Conservation (phyloP, 2,113 vertebrate species). For the Guaruba guarouba region DNA sequence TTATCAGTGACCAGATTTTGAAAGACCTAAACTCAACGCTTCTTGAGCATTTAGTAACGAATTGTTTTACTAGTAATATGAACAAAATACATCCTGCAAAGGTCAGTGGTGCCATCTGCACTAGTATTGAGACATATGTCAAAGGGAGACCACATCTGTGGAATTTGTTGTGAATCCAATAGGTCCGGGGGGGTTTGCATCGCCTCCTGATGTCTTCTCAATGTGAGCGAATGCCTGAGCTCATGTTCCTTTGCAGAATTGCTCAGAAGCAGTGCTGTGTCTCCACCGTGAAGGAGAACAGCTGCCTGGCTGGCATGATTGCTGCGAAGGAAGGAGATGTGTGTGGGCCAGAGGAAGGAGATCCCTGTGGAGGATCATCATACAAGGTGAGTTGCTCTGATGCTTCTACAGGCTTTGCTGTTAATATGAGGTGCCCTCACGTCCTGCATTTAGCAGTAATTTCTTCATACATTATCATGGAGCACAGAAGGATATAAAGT, state of each 20-base stretch:
- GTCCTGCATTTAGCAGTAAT: not conserved
- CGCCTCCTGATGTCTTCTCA: not conserved
- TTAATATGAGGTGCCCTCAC: not conserved
- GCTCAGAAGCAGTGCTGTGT: slow-evolving; percentile 88
- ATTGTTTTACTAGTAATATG: not conserved
- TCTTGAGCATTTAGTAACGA: not conserved
- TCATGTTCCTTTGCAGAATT: slow-evolving; percentile 70
- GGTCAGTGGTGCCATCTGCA: not conserved
- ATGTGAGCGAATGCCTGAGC: not conserved
- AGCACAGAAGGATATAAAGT: not conserved
- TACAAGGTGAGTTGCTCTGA: slow-evolving; percentile 77
- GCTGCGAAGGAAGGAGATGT: slow-evolving; percentile 80
- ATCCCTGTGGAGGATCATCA: slow-evolving; percentile 76
- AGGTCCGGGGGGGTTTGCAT: not conserved
- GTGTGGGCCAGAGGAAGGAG: slow-evolving; percentile 71
- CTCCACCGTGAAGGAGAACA: slow-evolving; percentile 82
- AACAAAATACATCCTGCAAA: not conserved
- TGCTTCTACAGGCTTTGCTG: not conserved
- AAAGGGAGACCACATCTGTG: not conserved
- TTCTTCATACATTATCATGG: accelerated
- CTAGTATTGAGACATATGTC: no score
- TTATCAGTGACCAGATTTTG: not conserved
- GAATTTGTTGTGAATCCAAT: not conserved
- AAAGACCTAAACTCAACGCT: not conserved
- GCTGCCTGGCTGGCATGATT: slow-evolving; percentile 83